These are phyloP conservation scores for Corapipo altera DNA, from an alignment of 2,113 vertebrate genomes.

Conservation along the genomic window DNA sequence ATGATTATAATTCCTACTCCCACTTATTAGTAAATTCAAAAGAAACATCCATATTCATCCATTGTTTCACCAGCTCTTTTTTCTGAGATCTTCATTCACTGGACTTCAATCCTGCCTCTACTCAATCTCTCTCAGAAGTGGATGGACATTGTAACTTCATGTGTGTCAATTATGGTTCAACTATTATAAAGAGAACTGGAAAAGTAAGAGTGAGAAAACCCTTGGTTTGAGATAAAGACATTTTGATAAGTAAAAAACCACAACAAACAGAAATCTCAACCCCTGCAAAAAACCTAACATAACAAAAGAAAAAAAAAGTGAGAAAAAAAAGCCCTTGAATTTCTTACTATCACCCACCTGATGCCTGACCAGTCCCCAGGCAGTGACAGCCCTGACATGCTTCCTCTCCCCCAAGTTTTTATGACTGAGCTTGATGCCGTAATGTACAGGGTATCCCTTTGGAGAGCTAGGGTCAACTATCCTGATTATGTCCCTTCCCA, in stretches of 20 bases:
- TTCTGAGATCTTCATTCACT: neutral
- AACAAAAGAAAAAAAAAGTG: rapidly evolving
- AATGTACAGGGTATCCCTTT: neutral
- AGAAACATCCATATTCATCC: neutral
- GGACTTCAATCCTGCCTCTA: neutral
- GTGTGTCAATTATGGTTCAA: neutral
- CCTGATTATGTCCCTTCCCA: neutral
- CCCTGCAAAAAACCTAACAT: neutral
- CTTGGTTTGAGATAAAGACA: neutral
- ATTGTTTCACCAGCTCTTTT: neutral
- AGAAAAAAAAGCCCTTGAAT: neutral
- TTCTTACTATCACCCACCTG: neutral
- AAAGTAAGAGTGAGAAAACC: neutral
- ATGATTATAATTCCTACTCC: neutral
- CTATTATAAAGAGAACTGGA: neutral
- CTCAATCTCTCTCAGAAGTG: neutral
- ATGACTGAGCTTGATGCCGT: neutral
- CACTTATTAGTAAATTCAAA: neutral
- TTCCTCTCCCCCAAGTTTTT: neutral
- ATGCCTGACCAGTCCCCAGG: neutral
- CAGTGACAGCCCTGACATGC: neutral
- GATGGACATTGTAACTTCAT: neutral
- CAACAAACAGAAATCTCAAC: neutral
- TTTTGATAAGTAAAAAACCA: neutral
- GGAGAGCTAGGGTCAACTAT: rapidly evolving